Evolutionary conservation across 2,888 invertebrate species (phyloP), one percentile per base, ranked within the genome.

Genomic region (Cremastobaeus sp.): DNA sequence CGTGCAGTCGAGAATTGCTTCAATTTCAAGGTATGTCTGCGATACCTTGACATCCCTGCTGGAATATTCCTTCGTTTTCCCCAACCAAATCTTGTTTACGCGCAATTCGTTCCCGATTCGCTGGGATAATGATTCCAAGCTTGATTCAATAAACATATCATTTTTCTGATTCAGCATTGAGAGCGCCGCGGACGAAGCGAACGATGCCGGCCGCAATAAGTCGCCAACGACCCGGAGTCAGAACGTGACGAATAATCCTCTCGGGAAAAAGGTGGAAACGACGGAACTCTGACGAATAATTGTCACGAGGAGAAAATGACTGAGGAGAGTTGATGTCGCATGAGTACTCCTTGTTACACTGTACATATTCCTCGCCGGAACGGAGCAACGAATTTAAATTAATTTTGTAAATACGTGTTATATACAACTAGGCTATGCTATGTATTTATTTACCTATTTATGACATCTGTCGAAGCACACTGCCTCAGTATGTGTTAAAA

Each of bases 241-340:
- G 55, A 85, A 84, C 57, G 76, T 79, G 21, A 79, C 84, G 5
- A 87, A 83, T 54, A 85, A 88, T 77, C 86, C 86, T 12, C 80
- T 86, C 14, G 85, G 84, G 9, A 85, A 86, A 69, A 87, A 84
- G 68, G 77, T 88, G 11, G 87, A 88, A 73, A 88, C 87, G 20
- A 88, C 87, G 1, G 87, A 85, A 60, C 78, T 82, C 62, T 82
- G 79, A 84, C 77, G 71, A 76, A 68, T 45, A 71, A 54, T 76
- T 59, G 68, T 76, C 21, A 20, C 45, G 32, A 50, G 55, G 43
- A 66, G 52, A 66, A 75, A 75, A 70, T 75, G 62, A 68, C 66
- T 75, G 71, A 55, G 62, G 47, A 62, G 71, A 71, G 59, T 75
- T 30, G 54, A 76, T 37, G 55, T 76, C 45, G 64, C 65, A 21